phyloP scores from a whole-genome alignment of 2,797 vertebrate species.

The Falco concolor region DNA sequence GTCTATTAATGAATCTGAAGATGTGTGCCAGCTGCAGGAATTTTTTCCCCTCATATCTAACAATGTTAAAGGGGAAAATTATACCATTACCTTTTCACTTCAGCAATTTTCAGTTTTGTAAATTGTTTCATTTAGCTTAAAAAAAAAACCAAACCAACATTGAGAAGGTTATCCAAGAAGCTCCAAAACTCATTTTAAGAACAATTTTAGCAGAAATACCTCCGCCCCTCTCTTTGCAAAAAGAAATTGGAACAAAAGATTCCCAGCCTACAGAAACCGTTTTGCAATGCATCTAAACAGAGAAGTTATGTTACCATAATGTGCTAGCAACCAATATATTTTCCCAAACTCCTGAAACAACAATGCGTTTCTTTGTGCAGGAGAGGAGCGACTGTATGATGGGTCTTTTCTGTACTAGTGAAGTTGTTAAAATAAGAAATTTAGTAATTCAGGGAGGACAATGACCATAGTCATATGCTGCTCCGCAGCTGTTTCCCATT shows the following conservation, averaged over 20 bases:
- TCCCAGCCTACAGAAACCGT: not conserved
- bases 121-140: not conserved
- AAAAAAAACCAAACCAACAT: not conserved
- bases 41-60: not conserved
- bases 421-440: constrained; percentile 56
- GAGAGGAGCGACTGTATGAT: not conserved
- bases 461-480: constrained; percentile 45
- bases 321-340: not conserved
- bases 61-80: not conserved
- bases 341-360: constrained; percentile 2
- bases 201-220: not conserved
- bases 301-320: not conserved
- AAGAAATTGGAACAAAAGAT: not conserved
- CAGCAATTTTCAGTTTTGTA: not conserved
- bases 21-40: not conserved
- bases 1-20: not conserved
- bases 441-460: constrained; percentile 43
- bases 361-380: constrained; percentile 29
- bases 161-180: not conserved
- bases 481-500: constrained; percentile 56
- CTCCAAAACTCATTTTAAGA: not conserved
- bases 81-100: not conserved
- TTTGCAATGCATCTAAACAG: constrained; percentile 24
- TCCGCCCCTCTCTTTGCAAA: not conserved
- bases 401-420: not conserved